Conservation (phyloP, 2,797 vertebrate species). For the Liasis olivaceus region DNA sequence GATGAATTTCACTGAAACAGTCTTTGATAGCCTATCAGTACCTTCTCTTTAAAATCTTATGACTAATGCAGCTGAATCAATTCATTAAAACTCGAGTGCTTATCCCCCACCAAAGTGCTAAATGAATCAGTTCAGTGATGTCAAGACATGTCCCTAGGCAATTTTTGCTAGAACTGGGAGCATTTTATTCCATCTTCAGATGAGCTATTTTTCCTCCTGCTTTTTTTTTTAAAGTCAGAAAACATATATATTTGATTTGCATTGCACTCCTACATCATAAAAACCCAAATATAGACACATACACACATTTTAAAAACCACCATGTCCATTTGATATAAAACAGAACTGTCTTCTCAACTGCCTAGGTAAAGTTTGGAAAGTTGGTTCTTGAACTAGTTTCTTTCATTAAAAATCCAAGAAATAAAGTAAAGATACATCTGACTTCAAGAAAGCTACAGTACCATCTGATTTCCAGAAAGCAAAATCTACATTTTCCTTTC, state of each 20-base stretch:
- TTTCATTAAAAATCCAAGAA: accelerated
- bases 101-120: not conserved
- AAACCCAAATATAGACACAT: accelerated
- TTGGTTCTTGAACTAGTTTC: not conserved
- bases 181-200: slow-evolving; percentile 24
- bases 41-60: not conserved
- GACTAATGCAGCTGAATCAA: not conserved
- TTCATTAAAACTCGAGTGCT: not conserved
- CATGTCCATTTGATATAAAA: not conserved
- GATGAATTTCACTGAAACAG: not conserved
- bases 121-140: not conserved
- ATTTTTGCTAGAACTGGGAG: not conserved
- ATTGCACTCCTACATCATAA: accelerated
- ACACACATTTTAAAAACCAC: accelerated
- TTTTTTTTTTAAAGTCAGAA: slow-evolving; percentile 1
- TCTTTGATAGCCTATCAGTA: not conserved
- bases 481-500: not conserved
- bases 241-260: slow-evolving; percentile 1
- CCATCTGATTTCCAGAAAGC: not conserved
- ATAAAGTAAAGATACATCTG: not conserved
- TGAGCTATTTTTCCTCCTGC: slow-evolving; percentile 12
- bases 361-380: not conserved
- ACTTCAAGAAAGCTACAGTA: not conserved
- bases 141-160: not conserved
- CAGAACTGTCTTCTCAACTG: slow-evolving; percentile 9